These are phyloP conservation scores for Cassiopea andromeda DNA, from an alignment of 30 jellyfish, hydroid and myxozoan species.

Conservation along the genomic window DNA sequence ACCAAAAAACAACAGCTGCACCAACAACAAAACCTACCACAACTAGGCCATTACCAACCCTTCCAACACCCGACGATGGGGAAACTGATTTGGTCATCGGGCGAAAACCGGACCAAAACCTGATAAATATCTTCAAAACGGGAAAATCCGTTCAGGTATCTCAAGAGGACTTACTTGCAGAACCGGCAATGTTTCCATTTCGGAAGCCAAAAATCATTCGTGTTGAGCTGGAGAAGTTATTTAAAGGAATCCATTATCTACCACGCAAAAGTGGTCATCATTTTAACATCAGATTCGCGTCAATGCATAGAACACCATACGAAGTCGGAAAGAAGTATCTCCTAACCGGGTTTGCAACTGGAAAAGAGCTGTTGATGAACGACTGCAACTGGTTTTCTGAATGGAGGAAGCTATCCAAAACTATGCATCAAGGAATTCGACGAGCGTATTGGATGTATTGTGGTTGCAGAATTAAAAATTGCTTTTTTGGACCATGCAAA, in stretches of 20 bases:
- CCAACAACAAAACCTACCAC: slow-evolving; percentile 40
- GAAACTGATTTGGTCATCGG: slow-evolving; percentile 37
- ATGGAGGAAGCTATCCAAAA: slow-evolving; percentile 38
- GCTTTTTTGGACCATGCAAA: slow-evolving; percentile 49
- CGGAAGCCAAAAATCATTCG: slow-evolving; percentile 32
- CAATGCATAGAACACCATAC: slow-evolving; percentile 19
- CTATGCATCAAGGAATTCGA: slow-evolving; percentile 50
- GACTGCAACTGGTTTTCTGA: slow-evolving; percentile 63
- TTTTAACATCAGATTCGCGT: slow-evolving; percentile 36
- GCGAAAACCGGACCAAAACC: slow-evolving; percentile 33
- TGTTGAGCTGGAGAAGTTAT: slow-evolving; percentile 53
- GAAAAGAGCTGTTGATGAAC: slow-evolving; percentile 22
- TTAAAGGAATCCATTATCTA: slow-evolving; percentile 36
- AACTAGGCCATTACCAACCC: slow-evolving; percentile 5
- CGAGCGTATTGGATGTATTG: slow-evolving; percentile 75
- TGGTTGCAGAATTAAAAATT: slow-evolving; percentile 29
- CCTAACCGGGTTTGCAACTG: slow-evolving; percentile 53
- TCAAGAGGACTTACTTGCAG: slow-evolving; percentile 24
- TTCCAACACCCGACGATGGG: slow-evolving; percentile 31
- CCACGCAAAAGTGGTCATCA: slow-evolving; percentile 28
- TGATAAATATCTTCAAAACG: slow-evolving; percentile 11
- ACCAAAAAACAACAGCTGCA: slow-evolving; percentile 25
- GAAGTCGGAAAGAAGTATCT: slow-evolving; percentile 55
- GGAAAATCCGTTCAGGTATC: not conserved
- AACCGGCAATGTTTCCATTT: slow-evolving; percentile 21